Evolutionary conservation across 2,888 invertebrate genomes (phyloP), one percentile per base, ranked within the genome.

Genomic region (Polydrusus tereticollis): DNA sequence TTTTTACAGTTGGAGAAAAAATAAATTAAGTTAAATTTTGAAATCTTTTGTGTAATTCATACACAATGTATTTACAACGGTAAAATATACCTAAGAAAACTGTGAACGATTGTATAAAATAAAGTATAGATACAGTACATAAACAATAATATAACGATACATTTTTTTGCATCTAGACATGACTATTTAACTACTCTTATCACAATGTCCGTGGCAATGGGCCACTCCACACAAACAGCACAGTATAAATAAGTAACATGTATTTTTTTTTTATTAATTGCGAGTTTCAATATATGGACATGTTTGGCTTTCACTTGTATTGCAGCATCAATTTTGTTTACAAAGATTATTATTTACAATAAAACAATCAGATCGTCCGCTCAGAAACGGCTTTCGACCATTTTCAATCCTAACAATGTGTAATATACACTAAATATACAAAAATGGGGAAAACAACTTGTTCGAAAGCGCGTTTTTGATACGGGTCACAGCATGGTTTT

Each of bases 181-280:
- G 85, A 84, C 85, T 84, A 79, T 78, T 80, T 82, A 84, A 83
- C 82, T 84, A 84, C 80, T 84, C 84, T 85, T 85, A 85, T 85
- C 85, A 85, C 85, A 85, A 85, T 84, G 85, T 85, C 84, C 83
- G 83, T 83, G 84, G 83, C 82, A 79, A 78, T 26, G 41, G 57
- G 50, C 72, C 72, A 73, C 64, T 82, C 82, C 84, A 84, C 84
- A 85, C 83, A 83, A 83, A 84, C 84, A 85, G 84, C 84, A 85
- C 84, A 84, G 83, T 84, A 85, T 84, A 85, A 85, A 85, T 85
- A 84, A 85, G 84, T 85, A 85, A 85, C 85, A 85, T 85, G 84
- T 83, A 85, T 81, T 79, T 75, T 76, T 79, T 75, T 76, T 76
- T 76, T 76, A 79, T 80, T 82, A 82, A 82, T 84, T 84, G 83